These are phyloP conservation scores for Machaerirhynchus nigripectus DNA, from an alignment of 2,113 vertebrate species.

Conservation along the genomic window DNA sequence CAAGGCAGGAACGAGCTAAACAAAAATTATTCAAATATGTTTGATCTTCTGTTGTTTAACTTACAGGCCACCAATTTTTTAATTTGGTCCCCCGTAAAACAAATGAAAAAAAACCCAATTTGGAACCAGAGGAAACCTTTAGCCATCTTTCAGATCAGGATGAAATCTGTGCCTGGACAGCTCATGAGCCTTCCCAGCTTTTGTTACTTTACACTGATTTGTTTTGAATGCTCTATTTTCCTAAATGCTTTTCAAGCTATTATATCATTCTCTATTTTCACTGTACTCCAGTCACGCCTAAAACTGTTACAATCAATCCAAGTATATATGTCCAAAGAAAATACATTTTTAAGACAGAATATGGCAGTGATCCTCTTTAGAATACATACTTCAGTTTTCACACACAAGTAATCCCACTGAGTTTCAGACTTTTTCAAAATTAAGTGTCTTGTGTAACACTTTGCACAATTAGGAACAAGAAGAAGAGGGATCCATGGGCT, in stretches of 20 bases:
- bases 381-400: not conserved
- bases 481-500: not conserved
- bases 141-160: not conserved
- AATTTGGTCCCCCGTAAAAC: not conserved
- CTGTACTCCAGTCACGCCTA: not conserved
- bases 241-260: not conserved
- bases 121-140: not conserved
- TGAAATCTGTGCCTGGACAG: not conserved
- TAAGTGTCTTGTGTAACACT: not conserved
- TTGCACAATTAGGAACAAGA: not conserved
- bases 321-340: slow-evolving; percentile 9
- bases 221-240: not conserved
- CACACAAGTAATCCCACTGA: not conserved
- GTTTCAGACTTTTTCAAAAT: not conserved
- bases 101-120: not conserved
- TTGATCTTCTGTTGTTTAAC: not conserved
- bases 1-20: not conserved
- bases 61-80: not conserved
- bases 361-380: not conserved
- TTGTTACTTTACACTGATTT: not conserved
- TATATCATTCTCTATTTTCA: not conserved
- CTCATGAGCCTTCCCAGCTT: not conserved
- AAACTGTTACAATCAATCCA: not conserved
- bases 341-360: not conserved
- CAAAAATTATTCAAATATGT: not conserved